Evolutionary conservation across 2,888 invertebrate genomes (phyloP).

Genomic region (Erebia epiphron): DNA sequence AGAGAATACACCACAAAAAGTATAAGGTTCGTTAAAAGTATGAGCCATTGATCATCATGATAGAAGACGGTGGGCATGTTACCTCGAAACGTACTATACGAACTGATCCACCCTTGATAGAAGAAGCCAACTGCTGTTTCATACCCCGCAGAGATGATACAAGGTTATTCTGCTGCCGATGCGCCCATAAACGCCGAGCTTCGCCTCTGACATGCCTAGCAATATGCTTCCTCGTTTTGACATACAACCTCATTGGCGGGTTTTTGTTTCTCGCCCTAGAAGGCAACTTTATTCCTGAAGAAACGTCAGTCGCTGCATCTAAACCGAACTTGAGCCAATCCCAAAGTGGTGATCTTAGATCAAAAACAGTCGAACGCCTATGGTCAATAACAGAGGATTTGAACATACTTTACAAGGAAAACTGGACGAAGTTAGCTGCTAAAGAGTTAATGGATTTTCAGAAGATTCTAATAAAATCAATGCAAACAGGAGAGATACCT

Average conservation of each 20-base stretch:
- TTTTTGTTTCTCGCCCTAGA: constrained; percentile 94
- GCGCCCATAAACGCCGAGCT: constrained; percentile 62
- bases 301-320: constrained; percentile 86
- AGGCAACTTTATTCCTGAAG: constrained; percentile 81
- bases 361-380: constrained; percentile 89
- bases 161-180: constrained; percentile 73
- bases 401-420: constrained; percentile 94
- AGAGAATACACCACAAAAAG: constrained; percentile 59
- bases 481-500: constrained; percentile 66
- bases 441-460: constrained; percentile 93
- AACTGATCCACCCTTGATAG: constrained; percentile 36
- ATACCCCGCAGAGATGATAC: constrained; percentile 47
- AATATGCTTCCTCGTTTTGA: constrained; percentile 92
- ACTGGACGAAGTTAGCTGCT: constrained; percentile 95
- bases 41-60: constrained; percentile 49
- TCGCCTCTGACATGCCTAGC: constrained; percentile 91
- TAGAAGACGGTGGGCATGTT: constrained; percentile 51
- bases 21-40: constrained; percentile 63
- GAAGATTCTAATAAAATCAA: constrained; percentile 82
- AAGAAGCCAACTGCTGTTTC: constrained; percentile 53
- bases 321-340: constrained; percentile 83
- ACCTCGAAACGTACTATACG: constrained; percentile 46
- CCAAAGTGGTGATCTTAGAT: constrained; percentile 83
- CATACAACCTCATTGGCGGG: constrained; percentile 96
- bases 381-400: constrained; percentile 94